phyloP scores from a whole-genome alignment of 2,113 vertebrate species.

The Cololabis saira region DNA sequence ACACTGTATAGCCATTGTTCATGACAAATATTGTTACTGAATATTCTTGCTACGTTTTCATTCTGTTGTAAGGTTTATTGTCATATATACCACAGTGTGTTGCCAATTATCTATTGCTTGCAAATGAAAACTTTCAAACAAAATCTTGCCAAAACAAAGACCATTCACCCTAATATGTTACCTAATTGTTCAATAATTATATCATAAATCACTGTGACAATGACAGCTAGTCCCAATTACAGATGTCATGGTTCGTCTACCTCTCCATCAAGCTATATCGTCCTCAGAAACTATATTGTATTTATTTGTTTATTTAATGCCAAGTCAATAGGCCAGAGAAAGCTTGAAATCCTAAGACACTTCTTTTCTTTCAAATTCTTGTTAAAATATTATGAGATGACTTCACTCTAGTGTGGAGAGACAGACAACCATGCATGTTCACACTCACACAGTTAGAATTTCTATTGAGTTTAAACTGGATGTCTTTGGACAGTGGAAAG shows the following conservation, averaged over 20 bases:
- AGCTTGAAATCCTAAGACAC: no score
- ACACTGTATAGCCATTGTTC: no score
- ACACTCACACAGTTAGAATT: no score
- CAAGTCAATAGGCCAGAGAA: not conserved
- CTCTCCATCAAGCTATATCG: constrained; percentile 53
- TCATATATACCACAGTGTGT: not conserved
- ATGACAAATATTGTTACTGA: no score
- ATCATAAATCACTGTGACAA: constrained; percentile 89
- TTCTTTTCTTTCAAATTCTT: no score
- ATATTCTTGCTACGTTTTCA: not conserved
- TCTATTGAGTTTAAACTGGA: no score
- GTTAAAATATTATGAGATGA: no score
- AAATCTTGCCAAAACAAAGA: constrained; percentile 58
- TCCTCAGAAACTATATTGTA: constrained; percentile 52
- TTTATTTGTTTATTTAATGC: constrained; percentile 47
- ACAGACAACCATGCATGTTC: no score
- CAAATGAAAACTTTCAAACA: constrained; percentile 25
- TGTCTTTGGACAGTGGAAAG: no score
- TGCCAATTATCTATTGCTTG: not conserved
- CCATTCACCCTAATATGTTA: constrained; percentile 70
- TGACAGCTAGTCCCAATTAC: constrained; percentile 83
- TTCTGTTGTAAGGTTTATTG: constrained; percentile 11
- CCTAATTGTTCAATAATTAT: constrained; percentile 93
- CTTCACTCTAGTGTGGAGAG: no score
- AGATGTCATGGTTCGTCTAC: constrained; percentile 67